Evolutionary conservation across 2,113 vertebrate genomes (phyloP), one percentile per base, ranked within the genome.

Genomic region (Reinhardtius hippoglossoides): DNA sequence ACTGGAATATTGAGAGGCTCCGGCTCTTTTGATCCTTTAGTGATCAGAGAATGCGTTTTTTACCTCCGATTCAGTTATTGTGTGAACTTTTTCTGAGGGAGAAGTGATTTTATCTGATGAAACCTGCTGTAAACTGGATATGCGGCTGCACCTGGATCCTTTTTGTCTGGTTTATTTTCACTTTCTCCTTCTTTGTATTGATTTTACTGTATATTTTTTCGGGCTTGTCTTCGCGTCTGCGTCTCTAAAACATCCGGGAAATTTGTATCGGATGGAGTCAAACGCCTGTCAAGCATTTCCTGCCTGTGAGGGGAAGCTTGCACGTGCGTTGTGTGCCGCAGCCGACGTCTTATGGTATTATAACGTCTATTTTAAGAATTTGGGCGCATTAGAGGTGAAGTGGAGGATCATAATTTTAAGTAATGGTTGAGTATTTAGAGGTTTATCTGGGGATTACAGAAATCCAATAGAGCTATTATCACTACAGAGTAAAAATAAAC

Each of bases 71-170:
- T 78, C 6, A 1, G 27, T 77, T 77, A 67, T 70, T 63, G 59
- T 79, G 67, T 77, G 42, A 70, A 55, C 63, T 61, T 48, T 48
- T 57, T 67, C 46, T 61, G 40, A 24, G 50, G 44, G 37, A 18
- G 20, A 23, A 71, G 3, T 23, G 57, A 62, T 40, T 55, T 67
- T 12, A 42, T 72, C 44, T 90, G 84, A 87, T 59, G 78, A 23
- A 85, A 87, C 50, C 27, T 24, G 63, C 59, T 65, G 70, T 24
- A 82, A 85, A 68, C 15, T 2, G 0, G 59, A 42, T 37, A 1
- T 31, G 24, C 20, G 44, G 6, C 37, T 27, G 10, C 48, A 73
- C 46, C 13, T 12, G 2, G 12, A 60, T 42, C 10, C 23, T 42
- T 60, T 60, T 40, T 48, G 0, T 9, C 1, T 24, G 31, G 12